Conservation (phyloP, 2,113 vertebrate genomes). For the Sinocyclocheilus anshuiensis region DNA sequence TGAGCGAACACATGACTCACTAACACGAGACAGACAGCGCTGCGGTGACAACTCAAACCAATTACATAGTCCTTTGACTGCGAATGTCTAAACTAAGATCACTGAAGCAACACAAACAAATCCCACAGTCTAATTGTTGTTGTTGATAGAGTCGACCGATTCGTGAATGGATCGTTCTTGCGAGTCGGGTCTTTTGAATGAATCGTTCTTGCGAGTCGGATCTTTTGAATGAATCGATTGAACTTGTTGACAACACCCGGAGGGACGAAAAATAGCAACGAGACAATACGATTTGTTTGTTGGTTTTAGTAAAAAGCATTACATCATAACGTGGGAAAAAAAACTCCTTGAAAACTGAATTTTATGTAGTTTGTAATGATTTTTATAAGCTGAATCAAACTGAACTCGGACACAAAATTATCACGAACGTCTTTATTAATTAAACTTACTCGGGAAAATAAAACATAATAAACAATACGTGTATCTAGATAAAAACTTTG, state of each 20-base stretch:
- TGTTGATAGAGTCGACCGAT: not conserved
- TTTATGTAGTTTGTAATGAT: not conserved
- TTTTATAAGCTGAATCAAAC: not conserved
- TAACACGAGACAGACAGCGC: not conserved
- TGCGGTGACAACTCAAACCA: not conserved
- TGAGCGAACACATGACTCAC: constrained; percentile 45
- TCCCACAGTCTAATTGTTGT: too few relatives aligned
- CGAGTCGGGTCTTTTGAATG: not conserved
- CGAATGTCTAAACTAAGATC: not conserved
- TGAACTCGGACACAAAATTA: not conserved
- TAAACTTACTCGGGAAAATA: not conserved
- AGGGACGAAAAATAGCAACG: not conserved
- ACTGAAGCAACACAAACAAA: not conserved
- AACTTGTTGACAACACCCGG: not conserved
- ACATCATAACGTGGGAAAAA: not conserved
- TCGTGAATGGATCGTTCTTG: not conserved
- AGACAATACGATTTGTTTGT: not conserved
- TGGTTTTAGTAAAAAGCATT: not conserved
- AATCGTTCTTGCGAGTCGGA: not conserved
- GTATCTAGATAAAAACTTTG: not conserved
- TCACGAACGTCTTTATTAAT: not conserved
- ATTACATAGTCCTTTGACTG: not conserved
- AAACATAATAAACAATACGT: not conserved
- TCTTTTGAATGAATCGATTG: not conserved
- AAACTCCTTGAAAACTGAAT: not conserved